Evolutionary conservation across 1,140 invertebrate genomes (phyloP), one percentile per base, ranked within the genome.

Genomic region (Drosophila santomea): DNA sequence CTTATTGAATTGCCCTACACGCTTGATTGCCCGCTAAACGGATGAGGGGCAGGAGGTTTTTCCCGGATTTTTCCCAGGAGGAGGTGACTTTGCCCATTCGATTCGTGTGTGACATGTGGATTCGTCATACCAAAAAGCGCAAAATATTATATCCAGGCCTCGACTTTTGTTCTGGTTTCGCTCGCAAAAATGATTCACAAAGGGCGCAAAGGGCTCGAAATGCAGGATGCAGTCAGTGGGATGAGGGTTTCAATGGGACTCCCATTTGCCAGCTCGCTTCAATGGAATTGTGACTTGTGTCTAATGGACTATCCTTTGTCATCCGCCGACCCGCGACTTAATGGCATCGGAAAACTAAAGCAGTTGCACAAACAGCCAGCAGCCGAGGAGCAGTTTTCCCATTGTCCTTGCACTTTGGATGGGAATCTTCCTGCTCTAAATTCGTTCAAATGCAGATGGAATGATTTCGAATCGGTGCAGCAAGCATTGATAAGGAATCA

Each of bases 21-120:
- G 90, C 90, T 91, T 90, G 90, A 91, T 91, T 91, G 90, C 90
- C 80, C 86, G 80, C 78, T 91, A 91, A 91, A 88, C 83, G 82
- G 83, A 89, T 90, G 80, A 69, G 44, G 59, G 64, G 54, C 39
- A 32, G 32, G 47, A 47, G 52, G n/a, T 41, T 47, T 47, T 17
- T 48, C n/a, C 25, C 25, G n/a, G 48, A 17, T 51, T 51, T 35
- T 35, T n/a, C 48, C 28, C 15, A 17, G 17, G 35, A 35, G 56
- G 59, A 41, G 56, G 59, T 15, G 35, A 28, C 15, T 23, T 43
- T 32, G 51, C 32, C 52, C 54, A 69, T 69, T 68, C 61, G 67
- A 67, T 52, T 77, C 74, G 55, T 59, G 74, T 83, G 69, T 74
- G 85, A 84, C 84, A 89, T 90, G 80, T 90, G 80, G 74, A 89